Percentiles rank a stretch among this genome's conserved stretches.
Conservation (phyloP, 2,888 invertebrate species). For the Nowickia ferox region DNA sequence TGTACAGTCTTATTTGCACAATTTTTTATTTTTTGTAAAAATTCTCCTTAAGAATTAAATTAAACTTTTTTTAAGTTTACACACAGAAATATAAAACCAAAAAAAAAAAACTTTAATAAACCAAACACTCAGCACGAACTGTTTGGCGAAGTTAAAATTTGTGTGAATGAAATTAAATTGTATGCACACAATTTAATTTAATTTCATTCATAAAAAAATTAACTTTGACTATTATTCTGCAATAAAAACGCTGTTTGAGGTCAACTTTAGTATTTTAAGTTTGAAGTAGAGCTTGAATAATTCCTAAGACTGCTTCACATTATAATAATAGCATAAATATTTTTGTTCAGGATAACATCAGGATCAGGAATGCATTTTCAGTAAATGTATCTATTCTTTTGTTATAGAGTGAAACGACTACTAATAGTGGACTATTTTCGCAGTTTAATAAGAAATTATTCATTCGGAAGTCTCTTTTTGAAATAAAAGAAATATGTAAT, state of each 20-base stretch:
- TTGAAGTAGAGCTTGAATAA: conserved; percentile 3
- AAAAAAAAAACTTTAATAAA: conserved; percentile 2
- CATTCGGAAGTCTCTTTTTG: no score
- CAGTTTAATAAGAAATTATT: no score
- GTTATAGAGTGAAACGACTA: no score
- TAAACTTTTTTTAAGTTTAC: not conserved
- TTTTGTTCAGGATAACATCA: no score
- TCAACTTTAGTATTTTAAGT: conserved; percentile 19
- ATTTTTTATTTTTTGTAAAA: conserved; percentile 2
- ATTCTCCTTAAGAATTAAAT: conserved; percentile 43
- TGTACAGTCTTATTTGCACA: not conserved
- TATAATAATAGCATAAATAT: no score
- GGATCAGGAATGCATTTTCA: no score
- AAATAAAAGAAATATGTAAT: no score
- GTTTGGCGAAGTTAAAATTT: no score
- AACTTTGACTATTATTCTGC: conserved; percentile 40
- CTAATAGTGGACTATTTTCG: no score
- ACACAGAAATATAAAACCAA: not conserved
- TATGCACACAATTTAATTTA: not conserved
- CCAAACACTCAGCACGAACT: conserved; percentile 15
- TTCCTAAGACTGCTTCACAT: not conserved
- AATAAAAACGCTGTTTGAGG: conserved; percentile 42
- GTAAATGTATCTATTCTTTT: no score
- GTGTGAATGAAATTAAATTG: no score
- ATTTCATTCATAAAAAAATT: not conserved